Percentiles rank a stretch among this genome's conserved stretches.
Evolutionary conservation across 2,113 vertebrate species (phyloP).

Genomic region (Rana temporaria): DNA sequence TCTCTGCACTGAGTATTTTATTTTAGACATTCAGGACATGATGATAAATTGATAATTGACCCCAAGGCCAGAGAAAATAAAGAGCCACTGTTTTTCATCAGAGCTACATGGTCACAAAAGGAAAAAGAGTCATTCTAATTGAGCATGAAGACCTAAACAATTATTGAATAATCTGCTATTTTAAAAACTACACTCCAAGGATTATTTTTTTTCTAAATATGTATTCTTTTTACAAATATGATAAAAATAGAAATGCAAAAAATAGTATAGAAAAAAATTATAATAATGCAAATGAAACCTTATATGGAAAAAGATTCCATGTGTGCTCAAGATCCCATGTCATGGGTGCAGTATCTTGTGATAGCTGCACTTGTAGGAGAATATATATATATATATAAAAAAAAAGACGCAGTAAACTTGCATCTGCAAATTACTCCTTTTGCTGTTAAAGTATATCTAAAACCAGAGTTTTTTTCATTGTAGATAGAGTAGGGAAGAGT

Average conservation of each 20-base stretch:
- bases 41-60: slow-evolving; percentile 90
- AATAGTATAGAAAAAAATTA: not conserved
- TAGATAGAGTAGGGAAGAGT: too few relatives aligned
- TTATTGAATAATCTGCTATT: slow-evolving; percentile 67
- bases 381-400: too few relatives aligned
- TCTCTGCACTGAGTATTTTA: slow-evolving; percentile 75
- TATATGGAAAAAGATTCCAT: not conserved
- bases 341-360: too few relatives aligned
- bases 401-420: too few relatives aligned
- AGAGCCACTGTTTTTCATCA: slow-evolving; percentile 85
- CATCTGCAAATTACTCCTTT: too few relatives aligned
- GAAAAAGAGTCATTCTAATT: slow-evolving; percentile 65
- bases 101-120: slow-evolving; percentile 71
- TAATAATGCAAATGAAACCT: not conserved
- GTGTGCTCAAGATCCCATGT: not conserved
- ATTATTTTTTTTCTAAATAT: not conserved
- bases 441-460: too few relatives aligned
- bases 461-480: too few relatives aligned
- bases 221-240: not conserved
- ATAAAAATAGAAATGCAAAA: not conserved
- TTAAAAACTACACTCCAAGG: slow-evolving; percentile 59
- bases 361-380: too few relatives aligned
- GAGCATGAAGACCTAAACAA: slow-evolving; percentile 66
- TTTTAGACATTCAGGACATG: slow-evolving; percentile 79
- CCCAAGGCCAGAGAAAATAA: slow-evolving; percentile 84